A percentile compares a stretch with the other conserved stretches of the same genome.
Evolutionary conservation across 2,888 invertebrate species (phyloP).

Genomic region (Willowsia nigromaculata): DNA sequence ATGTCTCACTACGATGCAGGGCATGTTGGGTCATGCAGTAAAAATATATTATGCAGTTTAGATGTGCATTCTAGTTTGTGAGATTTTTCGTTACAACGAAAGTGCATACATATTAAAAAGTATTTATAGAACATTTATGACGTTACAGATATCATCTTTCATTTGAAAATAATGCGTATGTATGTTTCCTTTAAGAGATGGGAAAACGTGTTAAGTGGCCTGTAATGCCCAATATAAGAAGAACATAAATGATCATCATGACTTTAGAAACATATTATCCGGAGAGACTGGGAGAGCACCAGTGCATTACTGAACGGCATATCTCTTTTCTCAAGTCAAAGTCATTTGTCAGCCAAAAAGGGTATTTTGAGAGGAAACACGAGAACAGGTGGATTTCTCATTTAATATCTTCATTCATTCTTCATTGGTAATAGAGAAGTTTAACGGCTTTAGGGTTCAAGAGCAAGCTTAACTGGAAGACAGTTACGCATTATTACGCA

Average conservation of each 20-base stretch:
- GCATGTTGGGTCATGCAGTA: neutral
- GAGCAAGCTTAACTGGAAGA: slow-evolving; percentile 31
- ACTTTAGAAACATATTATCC: neutral
- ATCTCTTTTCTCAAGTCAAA: slow-evolving; percentile 5
- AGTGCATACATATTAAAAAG: neutral
- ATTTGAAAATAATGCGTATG: neutral
- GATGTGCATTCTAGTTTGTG: neutral
- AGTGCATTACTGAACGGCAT: slow-evolving; percentile 6
- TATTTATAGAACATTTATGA: neutral
- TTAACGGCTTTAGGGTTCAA: slow-evolving; percentile 20
- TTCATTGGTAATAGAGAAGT: neutral
- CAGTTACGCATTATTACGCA: slow-evolving; percentile 45
- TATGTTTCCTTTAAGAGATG: neutral
- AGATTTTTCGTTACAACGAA: neutral
- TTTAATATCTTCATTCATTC: slow-evolving; percentile 47
- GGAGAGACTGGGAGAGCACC: neutral
- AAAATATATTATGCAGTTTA: slow-evolving; percentile 5
- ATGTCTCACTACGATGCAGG: neutral
- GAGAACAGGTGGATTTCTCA: slow-evolving; percentile 70
- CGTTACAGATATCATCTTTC: slow-evolving; percentile 33
- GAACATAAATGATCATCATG: neutral
- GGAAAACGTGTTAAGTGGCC: slow-evolving; percentile 28
- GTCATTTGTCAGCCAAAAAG: slow-evolving; percentile 58
- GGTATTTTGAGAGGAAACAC: slow-evolving; percentile 56
- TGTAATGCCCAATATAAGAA: neutral